A percentile compares a stretch with the other conserved stretches of the same genome.
Evolutionary conservation across 2,113 vertebrate species (phyloP).

Genomic region (Nymphicus hollandicus): DNA sequence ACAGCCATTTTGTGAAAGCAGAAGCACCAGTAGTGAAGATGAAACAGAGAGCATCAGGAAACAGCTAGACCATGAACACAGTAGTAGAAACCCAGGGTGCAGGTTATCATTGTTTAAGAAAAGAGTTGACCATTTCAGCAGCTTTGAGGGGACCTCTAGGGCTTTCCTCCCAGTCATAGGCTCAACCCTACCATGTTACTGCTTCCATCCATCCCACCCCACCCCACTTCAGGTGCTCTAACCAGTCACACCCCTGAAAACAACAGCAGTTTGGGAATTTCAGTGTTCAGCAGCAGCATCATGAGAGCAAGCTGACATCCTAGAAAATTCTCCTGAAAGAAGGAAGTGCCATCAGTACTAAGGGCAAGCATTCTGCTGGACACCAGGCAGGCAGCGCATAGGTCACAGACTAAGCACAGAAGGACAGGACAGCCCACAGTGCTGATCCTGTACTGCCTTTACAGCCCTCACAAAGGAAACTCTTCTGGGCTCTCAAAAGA

Average conservation of each 20-base stretch:
- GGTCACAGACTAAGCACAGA: fast-evolving
- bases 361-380: not conserved
- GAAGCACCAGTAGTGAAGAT: not conserved
- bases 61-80: not conserved
- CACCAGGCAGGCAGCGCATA: not conserved
- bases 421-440: not conserved
- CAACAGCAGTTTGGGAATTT: not conserved
- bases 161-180: not conserved
- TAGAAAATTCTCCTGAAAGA: not conserved
- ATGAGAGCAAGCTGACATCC: not conserved
- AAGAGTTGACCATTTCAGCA: not conserved
- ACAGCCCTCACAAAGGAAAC: not conserved
- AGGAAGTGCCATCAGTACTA: not conserved
- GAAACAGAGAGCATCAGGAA: not conserved
- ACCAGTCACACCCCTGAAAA: not conserved
- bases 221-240: not conserved
- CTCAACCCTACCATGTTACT: not conserved
- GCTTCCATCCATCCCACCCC: not conserved
- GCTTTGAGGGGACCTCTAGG: not conserved
- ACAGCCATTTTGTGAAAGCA: not conserved
- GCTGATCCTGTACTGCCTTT: not conserved
- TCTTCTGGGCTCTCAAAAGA: not conserved
- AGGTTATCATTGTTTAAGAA: not conserved
- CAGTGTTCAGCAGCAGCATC: not conserved
- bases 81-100: not conserved